A percentile compares a stretch with the other conserved stretches of the same genome.
Evolutionary conservation across 2,797 vertebrate species (phyloP).

Genomic region (Sciurus vulgaris): DNA sequence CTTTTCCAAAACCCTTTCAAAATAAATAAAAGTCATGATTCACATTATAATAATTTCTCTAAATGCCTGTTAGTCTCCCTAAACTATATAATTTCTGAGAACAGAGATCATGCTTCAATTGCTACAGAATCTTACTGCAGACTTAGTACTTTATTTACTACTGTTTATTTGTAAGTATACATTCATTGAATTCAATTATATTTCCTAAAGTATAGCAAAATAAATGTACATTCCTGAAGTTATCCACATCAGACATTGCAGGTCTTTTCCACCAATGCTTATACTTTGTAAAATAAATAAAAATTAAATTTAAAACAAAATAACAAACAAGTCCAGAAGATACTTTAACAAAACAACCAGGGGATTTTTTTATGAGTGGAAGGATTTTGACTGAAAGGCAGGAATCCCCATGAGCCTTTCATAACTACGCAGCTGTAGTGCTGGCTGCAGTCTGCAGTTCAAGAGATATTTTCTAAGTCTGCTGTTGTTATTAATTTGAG

Average conservation of each 20-base stretch:
- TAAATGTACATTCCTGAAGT: constrained; percentile 17
- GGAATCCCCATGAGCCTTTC: constrained; percentile 80
- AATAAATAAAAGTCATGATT: not conserved
- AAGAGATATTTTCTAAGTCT: constrained; percentile 79
- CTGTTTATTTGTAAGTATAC: not conserved
- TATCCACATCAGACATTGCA: not conserved
- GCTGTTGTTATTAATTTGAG: constrained; percentile 83
- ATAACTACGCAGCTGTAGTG: constrained; percentile 82
- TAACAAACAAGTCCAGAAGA: constrained; percentile 56
- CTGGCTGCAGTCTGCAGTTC: constrained; percentile 66
- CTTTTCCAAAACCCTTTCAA: not conserved
- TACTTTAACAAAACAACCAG: constrained; percentile 63
- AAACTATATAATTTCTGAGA: not conserved
- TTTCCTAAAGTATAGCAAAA: constrained; percentile 4
- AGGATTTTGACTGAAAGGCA: constrained; percentile 79
- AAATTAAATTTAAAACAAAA: constrained; percentile 48
- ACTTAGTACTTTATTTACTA: constrained; percentile 17
- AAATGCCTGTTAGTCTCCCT: not conserved
- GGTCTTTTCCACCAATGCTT: constrained; percentile 52
- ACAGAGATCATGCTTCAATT: not conserved
- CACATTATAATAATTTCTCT: not conserved
- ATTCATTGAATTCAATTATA: not conserved
- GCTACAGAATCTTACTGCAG: not conserved
- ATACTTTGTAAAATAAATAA: constrained; percentile 47
- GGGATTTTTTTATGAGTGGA: constrained; percentile 72